Percentiles rank a stretch among this genome's conserved stretches.
phyloP scores from a whole-genome alignment of 2,888 invertebrate genomes.

The Empis livida region DNA sequence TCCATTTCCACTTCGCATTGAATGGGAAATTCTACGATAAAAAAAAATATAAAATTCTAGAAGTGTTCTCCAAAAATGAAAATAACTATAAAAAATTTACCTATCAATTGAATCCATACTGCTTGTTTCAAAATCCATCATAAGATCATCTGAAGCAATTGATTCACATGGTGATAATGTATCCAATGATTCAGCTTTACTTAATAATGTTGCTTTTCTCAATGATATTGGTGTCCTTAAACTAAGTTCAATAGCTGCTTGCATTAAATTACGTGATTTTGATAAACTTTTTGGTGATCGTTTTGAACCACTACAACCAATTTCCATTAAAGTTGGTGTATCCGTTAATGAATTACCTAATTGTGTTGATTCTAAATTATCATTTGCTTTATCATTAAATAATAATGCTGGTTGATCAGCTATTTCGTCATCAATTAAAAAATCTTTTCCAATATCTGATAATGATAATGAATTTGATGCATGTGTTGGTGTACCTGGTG shows the following conservation, averaged over 20 bases:
- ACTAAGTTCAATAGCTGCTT: constrained; percentile 35
- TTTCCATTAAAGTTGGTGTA: constrained; percentile 34
- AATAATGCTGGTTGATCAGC: constrained; percentile 78
- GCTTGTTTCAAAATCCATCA: constrained; percentile 65
- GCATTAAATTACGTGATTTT: constrained; percentile 28
- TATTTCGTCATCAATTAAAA: constrained; percentile 78
- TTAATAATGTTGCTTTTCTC: constrained; percentile 35
- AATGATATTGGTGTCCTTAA: constrained; percentile 30
- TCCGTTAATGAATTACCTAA: constrained; percentile 32
- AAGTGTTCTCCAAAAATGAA: neutral
- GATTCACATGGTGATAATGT: constrained; percentile 74
- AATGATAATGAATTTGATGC: constrained; percentile 64
- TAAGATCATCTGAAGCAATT: constrained; percentile 74
- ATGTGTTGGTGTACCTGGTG: constrained; percentile 68
- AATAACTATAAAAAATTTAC: constrained; percentile 13
- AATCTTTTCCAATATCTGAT: constrained; percentile 65
- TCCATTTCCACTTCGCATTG: constrained; percentile 32
- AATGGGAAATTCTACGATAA: constrained; percentile 21
- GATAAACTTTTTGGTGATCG: constrained; percentile 25
- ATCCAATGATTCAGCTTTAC: constrained; percentile 59
- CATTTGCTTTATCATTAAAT: constrained; percentile 49
- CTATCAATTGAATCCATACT: constrained; percentile 36
- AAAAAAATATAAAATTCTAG: neutral
- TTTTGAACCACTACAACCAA: constrained; percentile 30
- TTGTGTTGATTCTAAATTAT: constrained; percentile 19